Evolutionary conservation across 64 coral and sea anemone genomes (phyloP), one percentile per base, ranked within the genome.

Genomic region (Trachythela sp.): DNA sequence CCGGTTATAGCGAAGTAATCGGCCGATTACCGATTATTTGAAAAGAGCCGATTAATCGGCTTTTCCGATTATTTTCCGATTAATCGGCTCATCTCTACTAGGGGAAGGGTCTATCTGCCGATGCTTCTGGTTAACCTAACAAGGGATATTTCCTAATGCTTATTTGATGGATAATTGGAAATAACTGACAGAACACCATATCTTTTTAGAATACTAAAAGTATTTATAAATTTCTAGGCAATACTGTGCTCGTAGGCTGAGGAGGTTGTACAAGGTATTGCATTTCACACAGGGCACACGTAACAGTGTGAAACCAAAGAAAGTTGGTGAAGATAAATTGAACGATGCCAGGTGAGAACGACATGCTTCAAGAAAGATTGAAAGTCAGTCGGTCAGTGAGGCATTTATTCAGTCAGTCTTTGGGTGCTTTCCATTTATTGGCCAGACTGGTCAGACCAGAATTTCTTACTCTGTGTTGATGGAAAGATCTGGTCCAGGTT

Each of bases 231-330:
- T 22, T 89, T 41, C 31, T 11, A 99, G 96, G 54, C 96, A 99
- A 40, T 99, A 99, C 30, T 99, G 96, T 93, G 88, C 94, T 11
- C 87, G 96, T 15, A 91, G 96, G 70, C 39, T 99, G 75, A 94
- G 93, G 76, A 58, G 96, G 27, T 87, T 99, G 0, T 99, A 99
- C 89, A 99, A 99, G 84, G 94, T 94, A 9, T 88, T 99, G 85
- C 91, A 99, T 71, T 99, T 99, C 70, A 89, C 91, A 59, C 96
- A 95, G 89, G 96, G 96, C 13, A 93, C 93, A 50, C 88, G 96
- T 30, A 88, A 91, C 29, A 77, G 59, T 20, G 92, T 95, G 26
- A 99, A 99, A 87, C 84, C 96, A 10, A 99, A 95, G 89, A 99
- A 95, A 93, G 58, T 99, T 32, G 92, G 87, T 85, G 83, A 99